Conservation (phyloP, 2,888 invertebrate species). For the Limnephilus rhombicus region DNA sequence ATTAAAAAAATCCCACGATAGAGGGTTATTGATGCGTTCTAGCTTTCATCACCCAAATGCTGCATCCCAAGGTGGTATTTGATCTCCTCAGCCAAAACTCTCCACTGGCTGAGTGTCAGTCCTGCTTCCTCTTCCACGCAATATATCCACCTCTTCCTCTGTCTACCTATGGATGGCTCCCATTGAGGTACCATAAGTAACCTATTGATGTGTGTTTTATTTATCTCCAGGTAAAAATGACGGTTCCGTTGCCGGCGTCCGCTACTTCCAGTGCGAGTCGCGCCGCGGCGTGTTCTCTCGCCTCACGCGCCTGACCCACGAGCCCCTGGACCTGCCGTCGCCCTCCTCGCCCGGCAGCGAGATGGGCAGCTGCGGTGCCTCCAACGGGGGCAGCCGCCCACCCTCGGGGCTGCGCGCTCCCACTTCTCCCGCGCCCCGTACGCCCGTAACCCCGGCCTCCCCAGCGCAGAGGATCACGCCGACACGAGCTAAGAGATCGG, state of each 20-base stretch:
- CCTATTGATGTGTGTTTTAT: neutral
- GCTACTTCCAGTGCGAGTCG: slow-evolving; percentile 96
- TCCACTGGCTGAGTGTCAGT: no score
- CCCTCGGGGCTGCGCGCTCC: slow-evolving; percentile 8
- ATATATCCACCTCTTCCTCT: no score
- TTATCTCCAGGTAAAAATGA: slow-evolving; percentile 92
- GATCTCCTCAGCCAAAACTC: no score
- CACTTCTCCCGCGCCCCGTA: slow-evolving; percentile 67
- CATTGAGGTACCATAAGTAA: no score
- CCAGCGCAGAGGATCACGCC: slow-evolving; percentile 72
- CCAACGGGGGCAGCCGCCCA: slow-evolving; percentile 69
- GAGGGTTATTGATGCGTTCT: neutral
- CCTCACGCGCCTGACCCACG: slow-evolving; percentile 88
- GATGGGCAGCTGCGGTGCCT: slow-evolving; percentile 67
- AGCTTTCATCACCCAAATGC: no score
- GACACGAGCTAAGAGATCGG: slow-evolving; percentile 74
- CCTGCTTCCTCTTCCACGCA: no score
- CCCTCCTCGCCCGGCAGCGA: slow-evolving; percentile 76
- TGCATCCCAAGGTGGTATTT: no score
- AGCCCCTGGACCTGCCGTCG: slow-evolving; percentile 80
- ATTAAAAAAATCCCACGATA: neutral
- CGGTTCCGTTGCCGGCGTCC: slow-evolving; percentile 93
- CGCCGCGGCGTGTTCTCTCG: slow-evolving; percentile 96
- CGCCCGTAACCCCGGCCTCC: slow-evolving; percentile 67
- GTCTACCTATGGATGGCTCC: no score